Percentiles rank a stretch among this genome's conserved stretches.
These are phyloP conservation scores for Myiotriccus ornatus DNA, from an alignment of 2,797 vertebrate species.

Conservation along the genomic window DNA sequence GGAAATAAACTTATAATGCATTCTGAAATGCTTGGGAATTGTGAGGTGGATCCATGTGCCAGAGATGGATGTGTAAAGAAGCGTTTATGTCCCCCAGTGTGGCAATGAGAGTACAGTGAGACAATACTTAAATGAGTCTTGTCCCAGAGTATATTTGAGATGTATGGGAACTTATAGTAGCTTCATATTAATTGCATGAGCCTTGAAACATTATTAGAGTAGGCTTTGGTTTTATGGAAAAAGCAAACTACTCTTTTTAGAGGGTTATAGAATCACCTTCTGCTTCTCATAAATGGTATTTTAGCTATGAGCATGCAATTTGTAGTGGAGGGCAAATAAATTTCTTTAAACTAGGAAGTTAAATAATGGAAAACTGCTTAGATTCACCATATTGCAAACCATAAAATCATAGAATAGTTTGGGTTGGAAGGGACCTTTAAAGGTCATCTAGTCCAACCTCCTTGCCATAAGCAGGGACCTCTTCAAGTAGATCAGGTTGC, in stretches of 20 bases:
- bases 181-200: not conserved
- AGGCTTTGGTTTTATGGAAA: not conserved
- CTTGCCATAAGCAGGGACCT: accelerated
- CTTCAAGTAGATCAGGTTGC: not conserved
- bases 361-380: not conserved
- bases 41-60: not conserved
- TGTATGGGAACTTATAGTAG: not conserved
- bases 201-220: not conserved
- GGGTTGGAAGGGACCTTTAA: not conserved
- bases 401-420: not conserved
- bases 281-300: not conserved
- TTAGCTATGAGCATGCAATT: not conserved
- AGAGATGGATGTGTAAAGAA: not conserved
- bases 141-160: not conserved
- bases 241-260: not conserved
- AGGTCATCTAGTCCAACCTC: not conserved
- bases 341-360: not conserved
- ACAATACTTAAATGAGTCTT: not conserved
- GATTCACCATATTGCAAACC: not conserved
- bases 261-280: not conserved
- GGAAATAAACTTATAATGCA: not conserved
- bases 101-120: not conserved
- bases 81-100: not conserved
- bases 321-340: not conserved
- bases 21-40: not conserved